Conservation (phyloP, 2,113 vertebrate species). For the Chlamydotis undulata region DNA sequence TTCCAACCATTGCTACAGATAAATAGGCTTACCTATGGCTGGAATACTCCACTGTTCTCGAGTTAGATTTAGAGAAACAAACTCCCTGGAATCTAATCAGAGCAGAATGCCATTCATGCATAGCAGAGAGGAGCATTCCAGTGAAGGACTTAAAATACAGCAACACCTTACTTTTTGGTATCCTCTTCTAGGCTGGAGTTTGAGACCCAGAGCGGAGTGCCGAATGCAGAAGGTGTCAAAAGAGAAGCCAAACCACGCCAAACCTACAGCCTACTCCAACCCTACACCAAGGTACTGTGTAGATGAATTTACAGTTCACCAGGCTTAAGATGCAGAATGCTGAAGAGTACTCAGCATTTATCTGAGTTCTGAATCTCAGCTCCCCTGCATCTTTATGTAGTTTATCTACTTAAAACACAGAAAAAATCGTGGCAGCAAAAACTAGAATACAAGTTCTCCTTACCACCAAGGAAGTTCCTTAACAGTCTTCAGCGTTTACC, state of each 20-base stretch:
- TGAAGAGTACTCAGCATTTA: background rate
- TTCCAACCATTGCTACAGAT: background rate
- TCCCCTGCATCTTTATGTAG: background rate
- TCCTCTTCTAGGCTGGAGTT: background rate
- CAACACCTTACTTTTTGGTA: background rate
- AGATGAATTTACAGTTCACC: background rate
- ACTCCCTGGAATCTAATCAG: background rate
- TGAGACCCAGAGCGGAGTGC: background rate
- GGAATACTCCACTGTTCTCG: background rate
- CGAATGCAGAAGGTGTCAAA: background rate
- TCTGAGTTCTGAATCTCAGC: background rate
- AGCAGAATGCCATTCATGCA: rapidly evolving
- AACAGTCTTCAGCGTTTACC: background rate
- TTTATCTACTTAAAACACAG: background rate
- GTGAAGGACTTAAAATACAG: background rate
- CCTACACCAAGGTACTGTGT: background rate
- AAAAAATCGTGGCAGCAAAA: background rate
- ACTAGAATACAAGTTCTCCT: background rate
- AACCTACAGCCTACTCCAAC: background rate
- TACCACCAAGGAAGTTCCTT: background rate
- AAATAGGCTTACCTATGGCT: background rate
- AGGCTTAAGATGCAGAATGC: background rate
- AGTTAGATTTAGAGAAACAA: background rate
- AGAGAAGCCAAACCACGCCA: background rate
- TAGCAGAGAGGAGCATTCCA: background rate